These are phyloP conservation scores for Jacana jacana DNA, from an alignment of 2,113 vertebrate genomes.

Conservation along the genomic window DNA sequence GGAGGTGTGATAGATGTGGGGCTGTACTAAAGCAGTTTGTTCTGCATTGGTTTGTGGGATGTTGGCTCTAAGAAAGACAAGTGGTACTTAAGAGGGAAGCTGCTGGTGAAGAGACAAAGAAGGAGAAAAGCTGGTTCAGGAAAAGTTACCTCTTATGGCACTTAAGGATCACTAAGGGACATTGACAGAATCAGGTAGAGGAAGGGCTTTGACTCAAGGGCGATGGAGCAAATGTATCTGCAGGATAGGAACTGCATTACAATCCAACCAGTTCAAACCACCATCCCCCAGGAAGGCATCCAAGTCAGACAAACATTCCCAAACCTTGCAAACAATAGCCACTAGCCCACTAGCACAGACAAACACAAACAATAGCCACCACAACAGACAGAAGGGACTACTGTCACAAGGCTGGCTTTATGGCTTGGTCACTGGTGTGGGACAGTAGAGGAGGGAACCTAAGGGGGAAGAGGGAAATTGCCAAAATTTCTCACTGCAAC, in stretches of 20 bases:
- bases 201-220: not conserved
- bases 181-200: not conserved
- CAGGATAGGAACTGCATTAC: not conserved
- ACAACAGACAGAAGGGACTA: not conserved
- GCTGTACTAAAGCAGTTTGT: not conserved
- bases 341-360: not conserved
- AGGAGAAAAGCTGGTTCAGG: not conserved
- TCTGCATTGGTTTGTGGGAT: not conserved
- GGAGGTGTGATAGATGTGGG: not conserved
- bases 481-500: not conserved
- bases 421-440: not conserved
- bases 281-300: not conserved
- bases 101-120: not conserved
- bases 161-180: not conserved
- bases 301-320: not conserved
- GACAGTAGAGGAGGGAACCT: not conserved
- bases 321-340: not conserved
- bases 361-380: too few relatives aligned
- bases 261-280: not conserved
- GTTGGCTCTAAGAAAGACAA: not conserved
- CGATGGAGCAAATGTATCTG: not conserved
- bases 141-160: not conserved
- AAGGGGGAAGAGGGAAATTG: not conserved
- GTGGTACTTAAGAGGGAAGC: not conserved
- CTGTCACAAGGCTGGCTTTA: not conserved